These are phyloP conservation scores for Mercenaria mercenaria DNA, from an alignment of 1,140 invertebrate genomes.

Conservation along the genomic window DNA sequence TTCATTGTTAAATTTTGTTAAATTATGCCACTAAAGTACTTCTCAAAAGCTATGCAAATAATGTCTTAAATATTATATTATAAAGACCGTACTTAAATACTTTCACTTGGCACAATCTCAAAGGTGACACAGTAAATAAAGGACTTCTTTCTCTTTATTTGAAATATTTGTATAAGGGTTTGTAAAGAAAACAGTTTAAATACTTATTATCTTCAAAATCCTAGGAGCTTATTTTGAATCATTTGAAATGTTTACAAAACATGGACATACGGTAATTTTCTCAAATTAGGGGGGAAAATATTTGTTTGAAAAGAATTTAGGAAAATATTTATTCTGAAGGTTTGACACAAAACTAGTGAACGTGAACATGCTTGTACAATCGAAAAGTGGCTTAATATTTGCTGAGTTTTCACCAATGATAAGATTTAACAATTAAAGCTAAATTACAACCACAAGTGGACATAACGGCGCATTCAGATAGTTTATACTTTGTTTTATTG, in stretches of 20 bases:
- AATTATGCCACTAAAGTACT: no score
- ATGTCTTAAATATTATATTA: neutral
- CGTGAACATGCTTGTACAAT: no score
- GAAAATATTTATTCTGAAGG: neutral
- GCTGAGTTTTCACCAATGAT: no score
- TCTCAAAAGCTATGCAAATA: no score
- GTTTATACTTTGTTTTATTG: no score
- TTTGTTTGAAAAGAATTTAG: neutral
- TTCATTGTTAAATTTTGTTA: no score
- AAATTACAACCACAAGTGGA: no score
- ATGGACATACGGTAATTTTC: neutral
- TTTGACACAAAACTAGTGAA: no score
- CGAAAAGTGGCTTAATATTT: no score
- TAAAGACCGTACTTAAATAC: neutral
- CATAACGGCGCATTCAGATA: no score
- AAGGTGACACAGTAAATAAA: neutral
- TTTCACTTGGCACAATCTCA: neutral
- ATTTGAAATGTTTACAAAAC: conserved; percentile 1
- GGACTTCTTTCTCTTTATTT: neutral
- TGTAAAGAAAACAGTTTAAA: neutral
- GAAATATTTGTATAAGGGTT: conserved; percentile 1
- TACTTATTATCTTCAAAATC: conserved; percentile 12
- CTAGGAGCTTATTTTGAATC: neutral
- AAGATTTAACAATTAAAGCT: no score
- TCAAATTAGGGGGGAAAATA: neutral